Conservation (phyloP, 2,797 vertebrate genomes). For the Mus minutoides region DNA sequence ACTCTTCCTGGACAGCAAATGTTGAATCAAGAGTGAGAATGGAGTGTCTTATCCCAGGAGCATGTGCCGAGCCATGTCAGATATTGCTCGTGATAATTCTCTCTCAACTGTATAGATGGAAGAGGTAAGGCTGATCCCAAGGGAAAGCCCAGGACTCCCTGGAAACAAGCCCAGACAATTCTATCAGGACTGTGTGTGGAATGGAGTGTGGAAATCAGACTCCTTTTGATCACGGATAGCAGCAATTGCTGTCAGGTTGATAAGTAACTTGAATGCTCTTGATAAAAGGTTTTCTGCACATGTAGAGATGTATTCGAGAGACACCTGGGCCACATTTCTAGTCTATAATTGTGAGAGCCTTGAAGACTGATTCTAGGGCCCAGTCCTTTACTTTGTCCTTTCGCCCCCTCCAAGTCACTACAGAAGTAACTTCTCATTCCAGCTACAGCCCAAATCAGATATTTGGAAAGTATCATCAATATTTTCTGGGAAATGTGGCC, state of each 20-base stretch:
- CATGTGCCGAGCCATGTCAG: fast-evolving
- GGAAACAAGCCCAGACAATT: neutral
- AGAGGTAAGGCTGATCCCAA: no score
- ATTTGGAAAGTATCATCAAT: constrained; percentile 32
- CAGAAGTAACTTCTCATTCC: neutral
- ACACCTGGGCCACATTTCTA: neutral
- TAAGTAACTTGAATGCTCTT: neutral
- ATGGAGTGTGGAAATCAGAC: neutral
- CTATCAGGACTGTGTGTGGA: neutral
- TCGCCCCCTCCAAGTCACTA: neutral
- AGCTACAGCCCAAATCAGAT: constrained; percentile 13
- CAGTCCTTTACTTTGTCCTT: neutral
- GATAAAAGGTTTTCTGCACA: neutral
- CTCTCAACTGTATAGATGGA: neutral
- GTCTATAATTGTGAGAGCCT: neutral
- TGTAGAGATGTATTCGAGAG: neutral
- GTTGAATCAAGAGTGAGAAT: fast-evolving
- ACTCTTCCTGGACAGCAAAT: fast-evolving
- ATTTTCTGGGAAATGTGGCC: constrained; percentile 33
- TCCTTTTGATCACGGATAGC: neutral
- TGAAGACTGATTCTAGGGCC: neutral
- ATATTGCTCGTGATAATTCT: neutral
- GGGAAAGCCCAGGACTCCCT: neutral
- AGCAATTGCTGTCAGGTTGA: neutral
- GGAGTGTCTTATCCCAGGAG: fast-evolving